These are phyloP conservation scores for Etheostoma cragini DNA, from an alignment of 2,113 vertebrate species.

Conservation along the genomic window DNA sequence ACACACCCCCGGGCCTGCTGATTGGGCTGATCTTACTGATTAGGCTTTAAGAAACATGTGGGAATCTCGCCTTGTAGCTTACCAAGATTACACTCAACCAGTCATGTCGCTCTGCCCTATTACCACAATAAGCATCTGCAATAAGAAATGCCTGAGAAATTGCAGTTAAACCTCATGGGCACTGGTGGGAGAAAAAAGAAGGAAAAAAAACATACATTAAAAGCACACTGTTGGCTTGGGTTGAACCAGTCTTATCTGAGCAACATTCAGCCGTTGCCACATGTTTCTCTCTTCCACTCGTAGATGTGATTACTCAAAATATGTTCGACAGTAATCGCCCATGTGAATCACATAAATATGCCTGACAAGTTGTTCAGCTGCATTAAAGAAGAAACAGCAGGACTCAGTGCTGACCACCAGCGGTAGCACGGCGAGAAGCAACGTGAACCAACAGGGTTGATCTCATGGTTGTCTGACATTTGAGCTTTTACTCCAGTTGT, in stretches of 20 bases:
- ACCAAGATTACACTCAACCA: constrained; percentile 22
- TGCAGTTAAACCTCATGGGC: constrained; percentile 22
- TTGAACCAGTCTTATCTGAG: constrained; percentile 25
- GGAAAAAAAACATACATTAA: too few species aligned
- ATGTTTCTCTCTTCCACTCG: constrained; percentile 31
- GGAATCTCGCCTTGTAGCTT: constrained; percentile 43
- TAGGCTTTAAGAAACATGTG: constrained; percentile 53
- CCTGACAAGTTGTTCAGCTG: constrained; percentile 41
- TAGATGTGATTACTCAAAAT: constrained; percentile 69
- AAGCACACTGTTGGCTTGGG: constrained; percentile 20
- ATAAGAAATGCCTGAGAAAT: constrained; percentile 48
- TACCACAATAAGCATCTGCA: constrained; percentile 56
- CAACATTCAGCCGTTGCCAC: constrained; percentile 45
- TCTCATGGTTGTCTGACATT: constrained; percentile 71
- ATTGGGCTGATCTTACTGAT: constrained; percentile 54
- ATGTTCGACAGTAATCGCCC: constrained; percentile 48
- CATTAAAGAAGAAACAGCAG: not conserved
- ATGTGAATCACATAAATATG: constrained; percentile 54
- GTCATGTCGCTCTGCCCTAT: constrained; percentile 41
- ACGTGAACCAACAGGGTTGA: constrained; percentile 58
- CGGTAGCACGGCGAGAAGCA: constrained; percentile 54
- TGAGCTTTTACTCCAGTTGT: not conserved
- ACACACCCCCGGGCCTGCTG: constrained; percentile 49
- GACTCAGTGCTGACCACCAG: constrained; percentile 78
- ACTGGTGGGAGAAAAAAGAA: not conserved